Conservation (phyloP, 2,113 vertebrate species). For the Cynocephalus volans region DNA sequence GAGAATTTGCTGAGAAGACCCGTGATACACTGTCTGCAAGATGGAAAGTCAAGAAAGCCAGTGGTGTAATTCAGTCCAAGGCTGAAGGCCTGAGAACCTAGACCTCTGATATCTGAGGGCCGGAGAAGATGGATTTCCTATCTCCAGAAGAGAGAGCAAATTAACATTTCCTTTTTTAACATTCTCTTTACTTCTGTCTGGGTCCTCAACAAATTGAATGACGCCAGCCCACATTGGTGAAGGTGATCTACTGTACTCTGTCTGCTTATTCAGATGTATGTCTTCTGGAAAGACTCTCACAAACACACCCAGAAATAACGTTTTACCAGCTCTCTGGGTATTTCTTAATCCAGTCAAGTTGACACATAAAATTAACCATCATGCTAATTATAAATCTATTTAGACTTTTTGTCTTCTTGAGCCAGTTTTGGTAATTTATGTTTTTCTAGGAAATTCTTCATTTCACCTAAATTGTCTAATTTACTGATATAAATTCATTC, state of each 20-base stretch:
- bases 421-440: neutral
- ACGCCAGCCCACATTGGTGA: neutral
- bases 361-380: neutral
- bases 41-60: neutral
- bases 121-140: no score
- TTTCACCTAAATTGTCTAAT: neutral
- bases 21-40: neutral
- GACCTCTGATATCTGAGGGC: neutral
- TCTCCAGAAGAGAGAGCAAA: neutral
- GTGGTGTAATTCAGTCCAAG: neutral
- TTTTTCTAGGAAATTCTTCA: neutral
- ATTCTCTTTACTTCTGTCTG: neutral
- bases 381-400: neutral
- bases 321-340: neutral
- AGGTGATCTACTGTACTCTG: neutral
- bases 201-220: neutral
- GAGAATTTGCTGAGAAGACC: no score
- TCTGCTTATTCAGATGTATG: neutral
- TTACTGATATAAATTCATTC: neutral
- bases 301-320: neutral
- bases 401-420: neutral
- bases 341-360: neutral
- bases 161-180: no score
- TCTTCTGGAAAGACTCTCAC: neutral
- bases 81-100: neutral